phyloP scores from a whole-genome alignment of 2,113 vertebrate genomes.

The Calyptomena viridis region DNA sequence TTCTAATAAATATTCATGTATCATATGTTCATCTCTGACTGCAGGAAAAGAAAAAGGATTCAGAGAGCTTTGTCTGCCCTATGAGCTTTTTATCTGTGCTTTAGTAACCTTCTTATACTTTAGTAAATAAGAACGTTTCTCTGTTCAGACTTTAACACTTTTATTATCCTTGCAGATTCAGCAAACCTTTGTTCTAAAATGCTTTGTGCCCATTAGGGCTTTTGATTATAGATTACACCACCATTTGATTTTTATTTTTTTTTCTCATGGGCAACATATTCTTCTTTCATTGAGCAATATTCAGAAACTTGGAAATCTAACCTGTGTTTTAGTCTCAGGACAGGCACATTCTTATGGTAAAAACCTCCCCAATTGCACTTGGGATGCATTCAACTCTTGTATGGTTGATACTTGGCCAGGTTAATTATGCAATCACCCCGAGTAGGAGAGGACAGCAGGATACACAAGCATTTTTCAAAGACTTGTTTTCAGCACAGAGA shows the following conservation, averaged over 20 bases:
- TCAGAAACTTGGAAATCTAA: constrained; percentile 80
- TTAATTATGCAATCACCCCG: constrained; percentile 75
- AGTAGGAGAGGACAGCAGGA: constrained; percentile 69
- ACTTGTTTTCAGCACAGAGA: constrained; percentile 57
- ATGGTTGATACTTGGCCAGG: constrained; percentile 73
- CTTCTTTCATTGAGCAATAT: constrained; percentile 77
- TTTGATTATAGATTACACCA: constrained; percentile 78
- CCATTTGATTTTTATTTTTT: constrained; percentile 58
- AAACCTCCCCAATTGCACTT: constrained; percentile 72
- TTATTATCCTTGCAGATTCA: constrained; percentile 68
- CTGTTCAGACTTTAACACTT: constrained; percentile 41
- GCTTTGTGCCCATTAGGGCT: constrained; percentile 69
- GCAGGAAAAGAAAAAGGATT: constrained; percentile 48
- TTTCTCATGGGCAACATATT: constrained; percentile 70
- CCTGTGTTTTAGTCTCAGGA: constrained; percentile 80
- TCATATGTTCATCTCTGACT: constrained; percentile 60
- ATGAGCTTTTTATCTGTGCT: constrained; percentile 56
- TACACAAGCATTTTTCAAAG: constrained; percentile 60
- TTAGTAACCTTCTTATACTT: constrained; percentile 21
- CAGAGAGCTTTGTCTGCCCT: constrained; percentile 42
- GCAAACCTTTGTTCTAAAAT: constrained; percentile 76
- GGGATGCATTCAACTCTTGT: constrained; percentile 73
- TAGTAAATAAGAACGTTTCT: constrained; percentile 19
- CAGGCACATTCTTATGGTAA: constrained; percentile 79
- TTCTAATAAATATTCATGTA: constrained; percentile 67